Conservation (phyloP, 2,113 vertebrate species). For the Carassius gibelio region DNA sequence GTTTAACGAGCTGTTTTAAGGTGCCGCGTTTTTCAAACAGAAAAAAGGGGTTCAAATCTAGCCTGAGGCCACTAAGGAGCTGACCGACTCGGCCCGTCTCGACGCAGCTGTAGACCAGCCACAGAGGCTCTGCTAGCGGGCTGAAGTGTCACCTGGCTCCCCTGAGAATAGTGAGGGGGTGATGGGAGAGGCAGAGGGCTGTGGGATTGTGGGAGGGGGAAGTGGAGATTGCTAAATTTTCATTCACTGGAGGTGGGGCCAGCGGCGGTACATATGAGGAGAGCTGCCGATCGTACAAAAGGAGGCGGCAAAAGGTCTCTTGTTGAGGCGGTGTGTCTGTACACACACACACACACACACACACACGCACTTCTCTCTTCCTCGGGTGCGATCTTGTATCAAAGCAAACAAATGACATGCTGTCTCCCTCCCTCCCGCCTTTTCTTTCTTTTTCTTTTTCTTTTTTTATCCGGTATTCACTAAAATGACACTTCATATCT, state of each 20-base stretch:
- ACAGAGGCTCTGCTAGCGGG: slow-evolving; percentile 19
- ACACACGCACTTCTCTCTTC: slow-evolving; percentile 54
- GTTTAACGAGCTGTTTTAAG: slow-evolving; percentile 70
- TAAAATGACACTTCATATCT: slow-evolving; percentile 82
- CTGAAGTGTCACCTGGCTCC: slow-evolving; percentile 41
- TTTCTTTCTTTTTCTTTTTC: slow-evolving; percentile 58
- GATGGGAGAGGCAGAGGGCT: not conserved
- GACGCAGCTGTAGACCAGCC: not conserved
- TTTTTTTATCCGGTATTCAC: slow-evolving; percentile 73
- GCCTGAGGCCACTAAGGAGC: slow-evolving; percentile 36
- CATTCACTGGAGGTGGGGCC: slow-evolving; percentile 48
- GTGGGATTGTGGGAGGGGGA: not conserved
- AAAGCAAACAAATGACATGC: slow-evolving; percentile 83
- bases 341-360: slow-evolving; percentile 13
- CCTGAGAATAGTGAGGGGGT: slow-evolving; percentile 35
- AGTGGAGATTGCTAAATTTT: slow-evolving; percentile 42
- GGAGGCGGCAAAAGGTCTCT: slow-evolving; percentile 44
- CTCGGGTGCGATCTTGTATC: slow-evolving; percentile 79
- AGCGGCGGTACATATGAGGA: slow-evolving; percentile 32
- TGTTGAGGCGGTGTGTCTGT: slow-evolving; percentile 40
- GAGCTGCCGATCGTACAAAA: slow-evolving; percentile 43
- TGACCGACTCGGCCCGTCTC: not conserved
- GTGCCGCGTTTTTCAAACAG: slow-evolving; percentile 58
- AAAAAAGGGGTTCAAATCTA: slow-evolving; percentile 42
- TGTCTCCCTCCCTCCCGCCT: slow-evolving; percentile 68